Percentiles rank a stretch among this genome's conserved stretches.
Conservation (phyloP, 1,140 invertebrate genomes). For the Zaprionus africanus region DNA sequence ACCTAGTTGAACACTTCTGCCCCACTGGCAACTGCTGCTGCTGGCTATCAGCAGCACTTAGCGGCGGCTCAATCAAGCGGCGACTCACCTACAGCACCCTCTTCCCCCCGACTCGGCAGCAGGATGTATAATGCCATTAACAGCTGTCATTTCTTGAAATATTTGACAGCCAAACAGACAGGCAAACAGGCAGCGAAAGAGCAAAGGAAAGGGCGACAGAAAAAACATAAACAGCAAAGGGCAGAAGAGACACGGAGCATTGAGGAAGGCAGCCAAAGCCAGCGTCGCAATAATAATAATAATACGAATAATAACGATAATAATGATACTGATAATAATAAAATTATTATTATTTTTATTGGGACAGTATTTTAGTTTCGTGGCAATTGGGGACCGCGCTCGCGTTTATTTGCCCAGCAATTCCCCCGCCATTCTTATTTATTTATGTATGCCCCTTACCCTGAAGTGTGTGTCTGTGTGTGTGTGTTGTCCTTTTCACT, state of each 20-base stretch:
- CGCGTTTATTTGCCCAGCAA: slow-evolving; percentile 68
- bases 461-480: background rate
- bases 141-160: slow-evolving; percentile 78
- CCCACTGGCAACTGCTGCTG: background rate
- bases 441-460: background rate
- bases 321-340: slow-evolving; percentile 30
- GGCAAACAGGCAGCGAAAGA: background rate
- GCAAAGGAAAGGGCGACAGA: slow-evolving; percentile 19
- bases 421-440: slow-evolving; percentile 24
- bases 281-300: slow-evolving; percentile 55
- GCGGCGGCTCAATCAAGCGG: slow-evolving; percentile 32
- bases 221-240: slow-evolving; percentile 16
- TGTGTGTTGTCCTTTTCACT: background rate
- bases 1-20: background rate
- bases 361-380: slow-evolving; percentile 77
- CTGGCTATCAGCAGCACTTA: slow-evolving; percentile 42
- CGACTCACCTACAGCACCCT: slow-evolving; percentile 33
- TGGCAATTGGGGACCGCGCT: slow-evolving; percentile 59
- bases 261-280: slow-evolving; percentile 15
- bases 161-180: slow-evolving; percentile 68
- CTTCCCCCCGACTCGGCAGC: background rate
- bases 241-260: background rate
- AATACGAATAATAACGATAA: slow-evolving; percentile 57
- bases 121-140: slow-evolving; percentile 77
- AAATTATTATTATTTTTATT: slow-evolving; percentile 50